phyloP scores from a whole-genome alignment of 2,888 invertebrate species.

The Torymus aiolomorphi region DNA sequence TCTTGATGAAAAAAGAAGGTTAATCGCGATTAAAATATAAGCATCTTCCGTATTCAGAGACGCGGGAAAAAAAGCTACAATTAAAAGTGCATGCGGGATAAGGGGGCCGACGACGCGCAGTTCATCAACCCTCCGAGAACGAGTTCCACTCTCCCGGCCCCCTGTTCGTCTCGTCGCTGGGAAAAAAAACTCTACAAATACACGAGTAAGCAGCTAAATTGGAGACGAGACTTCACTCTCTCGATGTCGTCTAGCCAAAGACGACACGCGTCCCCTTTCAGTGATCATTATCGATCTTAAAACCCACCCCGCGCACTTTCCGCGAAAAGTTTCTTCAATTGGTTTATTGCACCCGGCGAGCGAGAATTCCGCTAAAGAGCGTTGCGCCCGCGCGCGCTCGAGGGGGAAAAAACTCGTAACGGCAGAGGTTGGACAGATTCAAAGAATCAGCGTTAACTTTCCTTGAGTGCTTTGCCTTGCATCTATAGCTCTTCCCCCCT shows the following conservation, averaged over 20 bases:
- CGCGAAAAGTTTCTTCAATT: conserved; percentile 52
- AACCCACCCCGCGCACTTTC: conserved; percentile 22
- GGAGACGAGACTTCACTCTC: conserved; percentile 13
- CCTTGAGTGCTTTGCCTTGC: conserved; percentile 59
- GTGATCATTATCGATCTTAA: conserved; percentile 46
- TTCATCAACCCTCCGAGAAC: too few relatives aligned
- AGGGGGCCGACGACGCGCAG: too few relatives aligned
- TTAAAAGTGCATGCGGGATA: too few relatives aligned
- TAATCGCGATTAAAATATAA: too few relatives aligned
- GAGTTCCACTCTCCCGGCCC: too few relatives aligned
- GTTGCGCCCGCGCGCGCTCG: conserved; percentile 9
- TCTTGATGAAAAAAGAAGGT: too few relatives aligned
- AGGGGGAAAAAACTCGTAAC: conserved; percentile 9
- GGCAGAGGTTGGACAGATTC: conserved; percentile 55
- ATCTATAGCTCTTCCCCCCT: conserved; percentile 52
- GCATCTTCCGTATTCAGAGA: too few relatives aligned
- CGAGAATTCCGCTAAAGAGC: conserved; percentile 43
- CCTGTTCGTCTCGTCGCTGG: too few relatives aligned
- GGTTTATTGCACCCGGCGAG: conserved; percentile 26
- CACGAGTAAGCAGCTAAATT: conserved; percentile 14
- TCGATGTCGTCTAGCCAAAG: background rate
- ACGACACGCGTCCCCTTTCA: conserved; percentile 2
- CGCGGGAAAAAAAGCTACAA: too few relatives aligned
- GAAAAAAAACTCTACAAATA: background rate
- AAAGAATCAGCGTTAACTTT: conserved; percentile 62